Evolutionary conservation across 2,888 invertebrate species (phyloP).

Genomic region (Apotomis turbidana): DNA sequence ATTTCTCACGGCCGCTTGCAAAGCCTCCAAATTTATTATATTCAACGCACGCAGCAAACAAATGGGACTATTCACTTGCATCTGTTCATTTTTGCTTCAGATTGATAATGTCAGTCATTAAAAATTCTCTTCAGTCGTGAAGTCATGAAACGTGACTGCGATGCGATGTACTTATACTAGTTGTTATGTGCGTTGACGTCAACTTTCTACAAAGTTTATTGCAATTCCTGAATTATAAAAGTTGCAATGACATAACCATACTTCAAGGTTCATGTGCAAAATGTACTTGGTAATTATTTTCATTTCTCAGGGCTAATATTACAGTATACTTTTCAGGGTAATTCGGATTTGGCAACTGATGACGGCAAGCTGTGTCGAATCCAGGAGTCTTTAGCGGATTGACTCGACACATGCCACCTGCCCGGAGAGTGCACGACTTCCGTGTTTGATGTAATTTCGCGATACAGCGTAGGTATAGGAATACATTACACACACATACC

Average conservation of each 20-base stretch:
- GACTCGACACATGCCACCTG: conserved; percentile 53
- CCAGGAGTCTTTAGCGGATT: conserved; percentile 33
- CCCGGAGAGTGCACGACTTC: conserved; percentile 63
- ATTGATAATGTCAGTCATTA: conserved; percentile 6
- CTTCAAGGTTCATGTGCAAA: neutral
- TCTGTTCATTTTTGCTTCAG: conserved; percentile 40
- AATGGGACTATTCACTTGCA: conserved; percentile 45
- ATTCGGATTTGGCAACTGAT: conserved; percentile 18
- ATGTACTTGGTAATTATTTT: neutral
- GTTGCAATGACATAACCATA: neutral
- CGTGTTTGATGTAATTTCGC: conserved; percentile 76
- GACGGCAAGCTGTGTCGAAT: conserved; percentile 34
- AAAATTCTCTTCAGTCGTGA: conserved; percentile 22
- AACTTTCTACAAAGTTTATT: neutral
- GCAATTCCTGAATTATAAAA: neutral
- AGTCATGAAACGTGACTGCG: conserved; percentile 30
- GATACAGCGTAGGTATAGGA: conserved; percentile 59
- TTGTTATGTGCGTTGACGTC: too few relatives aligned
- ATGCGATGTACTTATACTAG: too few relatives aligned
- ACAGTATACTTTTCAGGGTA: conserved; percentile 23
- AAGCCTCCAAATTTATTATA: conserved; percentile 68
- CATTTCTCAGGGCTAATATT: conserved; percentile 3
- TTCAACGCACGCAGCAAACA: conserved; percentile 52
- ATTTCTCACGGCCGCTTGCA: conserved; percentile 76
- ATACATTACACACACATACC: conserved; percentile 42